Evolutionary conservation across 2,888 invertebrate genomes (phyloP).

Genomic region (Phyto melanocephala): DNA sequence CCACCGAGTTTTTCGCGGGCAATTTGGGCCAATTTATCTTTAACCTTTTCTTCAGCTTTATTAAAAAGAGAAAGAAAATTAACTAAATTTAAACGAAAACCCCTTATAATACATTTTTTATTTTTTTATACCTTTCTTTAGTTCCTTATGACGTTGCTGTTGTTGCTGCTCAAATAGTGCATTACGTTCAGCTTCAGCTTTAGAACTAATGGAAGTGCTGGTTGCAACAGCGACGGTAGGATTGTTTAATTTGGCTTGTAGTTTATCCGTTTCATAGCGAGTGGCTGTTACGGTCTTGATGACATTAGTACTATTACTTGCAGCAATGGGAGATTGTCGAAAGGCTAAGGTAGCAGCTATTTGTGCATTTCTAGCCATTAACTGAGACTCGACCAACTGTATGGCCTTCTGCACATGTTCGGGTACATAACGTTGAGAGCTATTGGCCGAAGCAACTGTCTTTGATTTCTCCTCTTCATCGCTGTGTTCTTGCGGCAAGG

Average conservation of each 20-base stretch:
- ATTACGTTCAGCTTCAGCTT: slow-evolving; percentile 67
- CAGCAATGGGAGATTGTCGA: slow-evolving; percentile 46
- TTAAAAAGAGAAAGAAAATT: not conserved
- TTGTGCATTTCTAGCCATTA: slow-evolving; percentile 74
- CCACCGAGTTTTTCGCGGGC: slow-evolving; percentile 82
- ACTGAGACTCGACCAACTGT: slow-evolving; percentile 76
- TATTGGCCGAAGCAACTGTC: slow-evolving; percentile 38
- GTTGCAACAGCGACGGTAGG: not conserved
- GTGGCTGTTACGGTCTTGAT: slow-evolving; percentile 7
- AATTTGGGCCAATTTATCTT: slow-evolving; percentile 81
- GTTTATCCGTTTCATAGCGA: slow-evolving; percentile 65
- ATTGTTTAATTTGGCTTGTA: slow-evolving; percentile 1
- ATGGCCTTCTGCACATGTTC: slow-evolving; percentile 77
- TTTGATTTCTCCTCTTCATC: slow-evolving; percentile 82
- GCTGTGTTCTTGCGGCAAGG: slow-evolving; percentile 86
- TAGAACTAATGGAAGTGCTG: slow-evolving; percentile 43
- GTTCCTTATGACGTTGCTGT: slow-evolving; percentile 69
- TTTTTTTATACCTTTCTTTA: slow-evolving; percentile 68
- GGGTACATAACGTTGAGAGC: slow-evolving; percentile 68
- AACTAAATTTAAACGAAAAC: not conserved
- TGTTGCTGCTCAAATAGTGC: slow-evolving; percentile 67
- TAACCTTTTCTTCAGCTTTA: slow-evolving; percentile 81
- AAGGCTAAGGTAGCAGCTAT: slow-evolving; percentile 63
- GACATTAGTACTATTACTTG: slow-evolving; percentile 33
- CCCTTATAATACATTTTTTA: not conserved